Percentiles rank a stretch among this genome's conserved stretches.
phyloP scores from a whole-genome alignment of 2,113 vertebrate genomes.

The Urocolius indicus region DNA sequence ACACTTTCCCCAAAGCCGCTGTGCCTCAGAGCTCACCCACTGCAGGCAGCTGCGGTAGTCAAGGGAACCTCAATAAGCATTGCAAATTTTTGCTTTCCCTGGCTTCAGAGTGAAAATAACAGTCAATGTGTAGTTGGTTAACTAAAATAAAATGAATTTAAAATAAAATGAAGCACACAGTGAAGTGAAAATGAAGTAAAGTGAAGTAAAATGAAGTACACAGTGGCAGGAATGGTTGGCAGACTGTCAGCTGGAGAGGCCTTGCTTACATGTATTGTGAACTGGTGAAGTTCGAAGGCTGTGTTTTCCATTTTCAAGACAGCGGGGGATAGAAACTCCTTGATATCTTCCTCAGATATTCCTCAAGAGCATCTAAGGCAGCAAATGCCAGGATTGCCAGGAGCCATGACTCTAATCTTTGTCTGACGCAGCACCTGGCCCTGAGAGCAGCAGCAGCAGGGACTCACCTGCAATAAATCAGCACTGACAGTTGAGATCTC shows the following conservation, averaged over 20 bases:
- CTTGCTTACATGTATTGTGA: fast-evolving
- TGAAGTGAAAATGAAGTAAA: no score
- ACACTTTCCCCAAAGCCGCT: not conserved
- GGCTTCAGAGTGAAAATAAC: not conserved
- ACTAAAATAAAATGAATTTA: not conserved
- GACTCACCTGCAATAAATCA: not conserved
- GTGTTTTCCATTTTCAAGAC: not conserved
- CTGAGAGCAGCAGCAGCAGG: not conserved
- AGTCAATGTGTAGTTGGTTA: not conserved
- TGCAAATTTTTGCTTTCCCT: not conserved
- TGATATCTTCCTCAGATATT: not conserved
- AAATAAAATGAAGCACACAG: not conserved
- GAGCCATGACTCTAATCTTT: not conserved
- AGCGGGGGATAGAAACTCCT: not conserved
- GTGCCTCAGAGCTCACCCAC: not conserved
- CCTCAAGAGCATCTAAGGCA: not conserved
- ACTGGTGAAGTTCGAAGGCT: not conserved
- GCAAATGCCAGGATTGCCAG: not conserved
- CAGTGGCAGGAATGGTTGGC: not conserved
- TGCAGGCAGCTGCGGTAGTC: fast-evolving
- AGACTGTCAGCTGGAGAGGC: not conserved
- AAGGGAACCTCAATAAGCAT: not conserved
- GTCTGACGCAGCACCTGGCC: not conserved
- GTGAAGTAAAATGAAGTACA: not conserved
- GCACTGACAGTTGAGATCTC: not conserved